Evolutionary conservation across 2,888 invertebrate species (phyloP), one percentile per base, ranked within the genome.

Genomic region (Elegia similella): DNA sequence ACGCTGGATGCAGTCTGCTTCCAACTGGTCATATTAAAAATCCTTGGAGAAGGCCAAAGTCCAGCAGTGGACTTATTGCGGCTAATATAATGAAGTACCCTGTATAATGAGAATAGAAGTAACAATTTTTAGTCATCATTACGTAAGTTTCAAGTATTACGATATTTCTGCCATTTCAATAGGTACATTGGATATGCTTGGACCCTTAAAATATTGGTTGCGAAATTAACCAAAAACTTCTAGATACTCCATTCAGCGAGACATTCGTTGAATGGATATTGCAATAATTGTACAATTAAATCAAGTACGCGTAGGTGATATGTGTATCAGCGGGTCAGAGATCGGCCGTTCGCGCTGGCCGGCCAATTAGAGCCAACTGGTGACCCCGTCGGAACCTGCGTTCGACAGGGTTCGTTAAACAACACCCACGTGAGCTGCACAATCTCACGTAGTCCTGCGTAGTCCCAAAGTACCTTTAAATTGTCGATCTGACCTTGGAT

Each of bases 291-390:
- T 60, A 55, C 53, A 56, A 52, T 53, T 58, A 61, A 61, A 60
- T 59, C 61, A 75, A 73, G 65, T 59, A 61, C 60, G 67, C 63
- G 64, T 69, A 72, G 81, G 85, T 86, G 86, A 86, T 84, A 80
- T 76, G 80, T 83, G 75, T 84, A 84, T 82, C 83, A 68, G 60
- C 69, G 73, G 90, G 87, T 88, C 87, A 89, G 75, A 80, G 90
- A 82, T 85, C 89, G 88, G 89, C 78, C 88, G 66, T 89, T 89
- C 86, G 76, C 86, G 84, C 68, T 73, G 75, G 63, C 63, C 73
- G 69, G 78, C 72, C 84, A 90, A 90, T 89, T 88, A 84, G 71
- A 81, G 71, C 70, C 81, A 80, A 78, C 70, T 78, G 86, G 85
- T 86, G 87, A 79, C 68, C 76, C 65, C 72, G 73, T 75, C 70